Evolutionary conservation across 2,797 vertebrate species (phyloP), one percentile per base, ranked within the genome.

Genomic region (Mormyrus hasselquistii): DNA sequence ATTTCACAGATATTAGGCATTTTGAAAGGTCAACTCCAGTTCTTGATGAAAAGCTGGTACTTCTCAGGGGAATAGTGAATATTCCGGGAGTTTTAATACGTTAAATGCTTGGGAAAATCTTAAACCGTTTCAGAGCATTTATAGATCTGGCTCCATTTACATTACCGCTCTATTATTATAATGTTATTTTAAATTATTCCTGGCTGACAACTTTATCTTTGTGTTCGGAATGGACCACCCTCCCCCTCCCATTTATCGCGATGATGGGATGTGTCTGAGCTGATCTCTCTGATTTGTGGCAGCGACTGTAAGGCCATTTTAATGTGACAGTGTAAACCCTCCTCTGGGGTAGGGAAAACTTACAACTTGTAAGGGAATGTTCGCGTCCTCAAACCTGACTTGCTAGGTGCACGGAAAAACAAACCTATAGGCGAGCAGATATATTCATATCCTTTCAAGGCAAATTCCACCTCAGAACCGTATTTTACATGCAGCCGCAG

Each of bases 61-160:
- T 22, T 87, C 85, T 14, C 53, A 41, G 7, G 14, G 53, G 52
- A 59, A 41, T 38, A 59, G 12, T 59, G 53, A 87, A 87, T 87
- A 87, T 87, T 87, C 52, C 53, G 3, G 34, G 85, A 29, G 53
- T 44, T 87, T 57, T 55, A 59, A 87, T 52, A 86, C 50, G 53
- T 87, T 57, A 59, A 59, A 34, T 59, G 85, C 85, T 87, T 57
- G 12, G 50, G 85, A 87, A 87, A 87, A 55, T 55, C 50, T 86
- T 38, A 86, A 86, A 57, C 53, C 14, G 59, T 87, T 87, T 59
- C 52, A 87, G 49, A 84, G 25, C 50, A 22, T 59, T 87, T 52
- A 52, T 53, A 59, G 85, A 87, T 87, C 12, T 38, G 14, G 14
- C 4, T 52, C 53, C 50, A n/a, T 55, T 55, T n/a, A 59, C 53